Base-by-base conservation (phyloP, 2,888 invertebrate species). In the Melipona beecheii region DNA sequence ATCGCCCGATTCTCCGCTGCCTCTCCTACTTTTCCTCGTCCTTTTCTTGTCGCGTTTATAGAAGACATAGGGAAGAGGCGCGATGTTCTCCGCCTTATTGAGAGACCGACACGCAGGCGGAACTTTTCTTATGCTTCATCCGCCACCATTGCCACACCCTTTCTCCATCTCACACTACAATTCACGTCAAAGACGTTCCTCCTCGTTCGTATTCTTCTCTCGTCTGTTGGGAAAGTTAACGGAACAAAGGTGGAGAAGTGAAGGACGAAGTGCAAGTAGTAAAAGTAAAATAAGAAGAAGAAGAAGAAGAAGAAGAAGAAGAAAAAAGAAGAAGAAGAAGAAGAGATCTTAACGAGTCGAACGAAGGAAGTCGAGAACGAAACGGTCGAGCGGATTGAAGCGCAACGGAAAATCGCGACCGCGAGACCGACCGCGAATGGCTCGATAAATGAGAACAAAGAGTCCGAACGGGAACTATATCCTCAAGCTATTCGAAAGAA, bases 401-500 rank as follows among this genome's bases (percentile, higher is more conserved):
- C 27, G 60, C 50, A 56, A 58, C 52, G 68, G 24, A 74, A 52
- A 52, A 64, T 50, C 70, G 75, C 66, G 73, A 27, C 36, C 74
- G 56, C 79, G 69, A 31, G 60, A 64, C 31, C 31, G 52, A 43
- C 72, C 68, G 69, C 80, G 76, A 71, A 75, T 62, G 49, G 49
- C 65, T 50, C 71, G 82, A 83, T 81, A 83, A 83, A 76, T 75
- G 78, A 58, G 83, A 73, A 78, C 83, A 83, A 78, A 78, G 62
- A 83, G 17, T 77, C 56, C 71, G 83, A 77, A 64, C 66, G 72
- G 43, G 60, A 70, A 70, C 49, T 4, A 43, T 78, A 70, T 84
- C 83, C 83, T 66, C 78, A 77, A 86, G 87, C 85, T 86, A 85
- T 89, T 89, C 85, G 87, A 80, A 86, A 76, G 89, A 92, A 90